phyloP scores from a whole-genome alignment of 2,888 invertebrate genomes.

The Drosophila histrio region DNA sequence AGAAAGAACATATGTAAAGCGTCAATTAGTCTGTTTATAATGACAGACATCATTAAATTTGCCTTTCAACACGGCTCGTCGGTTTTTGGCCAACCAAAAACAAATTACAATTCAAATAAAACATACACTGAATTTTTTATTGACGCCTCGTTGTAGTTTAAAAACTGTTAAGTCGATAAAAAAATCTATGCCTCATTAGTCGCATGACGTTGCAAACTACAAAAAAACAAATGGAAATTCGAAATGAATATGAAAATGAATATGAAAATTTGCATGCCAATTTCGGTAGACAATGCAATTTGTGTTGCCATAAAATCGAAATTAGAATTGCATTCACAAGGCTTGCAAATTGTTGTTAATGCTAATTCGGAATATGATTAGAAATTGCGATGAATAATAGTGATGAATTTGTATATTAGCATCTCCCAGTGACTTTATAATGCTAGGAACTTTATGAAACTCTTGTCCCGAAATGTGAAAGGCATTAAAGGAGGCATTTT shows the following conservation, averaged over 20 bases:
- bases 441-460: no score
- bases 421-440: no score
- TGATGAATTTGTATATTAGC: no score
- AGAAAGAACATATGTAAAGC: conserved; percentile 33
- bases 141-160: conserved; percentile 21
- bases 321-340: conserved; percentile 41
- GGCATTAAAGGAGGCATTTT: no score
- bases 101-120: not conserved
- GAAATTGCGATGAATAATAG: no score
- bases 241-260: conserved; percentile 19
- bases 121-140: conserved; percentile 16
- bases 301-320: conserved; percentile 23
- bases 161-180: conserved; percentile 24
- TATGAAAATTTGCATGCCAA: conserved; percentile 38
- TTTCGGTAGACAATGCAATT: conserved; percentile 48
- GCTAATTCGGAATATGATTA: conserved; percentile 17
- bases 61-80: conserved; percentile 18
- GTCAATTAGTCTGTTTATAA: conserved; percentile 43
- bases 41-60: conserved; percentile 20
- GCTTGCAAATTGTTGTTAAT: conserved; percentile 18
- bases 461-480: no score
- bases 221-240: conserved; percentile 32
- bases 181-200: conserved; percentile 34
- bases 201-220: conserved; percentile 32
- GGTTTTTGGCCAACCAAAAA: conserved; percentile 5